Conservation (phyloP, 1,140 invertebrate species). For the Temnothorax nylanderi region DNA sequence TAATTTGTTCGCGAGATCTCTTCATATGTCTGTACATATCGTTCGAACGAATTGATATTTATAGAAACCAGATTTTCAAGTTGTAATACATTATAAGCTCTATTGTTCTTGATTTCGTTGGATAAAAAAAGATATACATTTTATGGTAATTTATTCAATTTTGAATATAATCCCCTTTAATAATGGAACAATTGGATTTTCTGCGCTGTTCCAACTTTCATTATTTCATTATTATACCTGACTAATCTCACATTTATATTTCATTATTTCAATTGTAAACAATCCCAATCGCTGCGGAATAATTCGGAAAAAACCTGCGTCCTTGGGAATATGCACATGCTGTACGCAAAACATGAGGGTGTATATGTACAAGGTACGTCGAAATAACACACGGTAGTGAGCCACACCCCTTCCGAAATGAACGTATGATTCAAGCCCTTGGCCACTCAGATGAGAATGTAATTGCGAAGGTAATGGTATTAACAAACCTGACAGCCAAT, state of each 20-base stretch:
- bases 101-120: neutral
- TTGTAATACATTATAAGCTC: neutral
- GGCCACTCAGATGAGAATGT: constrained; percentile 53
- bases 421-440: constrained; percentile 69
- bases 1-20: neutral
- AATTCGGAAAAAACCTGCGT: constrained; percentile 12
- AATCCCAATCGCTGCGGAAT: neutral
- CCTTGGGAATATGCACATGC: constrained; percentile 63
- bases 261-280: neutral
- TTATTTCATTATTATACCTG: neutral
- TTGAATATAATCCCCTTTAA: neutral
- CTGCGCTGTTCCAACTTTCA: neutral
- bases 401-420: constrained; percentile 74
- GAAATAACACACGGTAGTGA: constrained; percentile 69
- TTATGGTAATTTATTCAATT: neutral
- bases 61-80: neutral
- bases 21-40: neutral
- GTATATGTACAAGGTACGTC: constrained; percentile 67
- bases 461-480: constrained; percentile 70
- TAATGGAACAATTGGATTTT: neutral
- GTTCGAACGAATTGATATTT: neutral
- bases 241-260: constrained; percentile 3
- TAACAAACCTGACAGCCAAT: constrained; percentile 82
- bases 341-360: constrained; percentile 56
- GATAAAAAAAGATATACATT: neutral